Base-by-base conservation (phyloP, 2,888 invertebrate species). In the Odontothrips loti region DNA sequence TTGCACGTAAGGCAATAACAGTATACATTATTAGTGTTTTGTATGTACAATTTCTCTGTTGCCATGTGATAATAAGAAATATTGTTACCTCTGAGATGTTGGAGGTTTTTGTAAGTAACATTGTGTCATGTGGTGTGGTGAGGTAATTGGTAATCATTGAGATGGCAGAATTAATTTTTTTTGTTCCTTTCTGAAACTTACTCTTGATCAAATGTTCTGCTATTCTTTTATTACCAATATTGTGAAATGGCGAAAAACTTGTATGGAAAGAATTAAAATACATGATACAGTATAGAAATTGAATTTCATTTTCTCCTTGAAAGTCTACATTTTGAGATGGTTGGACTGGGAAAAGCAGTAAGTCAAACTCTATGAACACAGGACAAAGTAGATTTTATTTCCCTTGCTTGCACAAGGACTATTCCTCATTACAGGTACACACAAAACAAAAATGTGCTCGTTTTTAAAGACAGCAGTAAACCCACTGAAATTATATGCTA, bases 1-100 rank as follows among this genome's bases (percentile, higher is more conserved):
- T 75, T 75, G 68, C 68, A 75, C 68, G 8, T 12, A 75, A 27
- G 68, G 68, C 68, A 75, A 75, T 75, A 75, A 75, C 23, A 23
- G 68, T 75, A 75, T 75, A 27, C 68, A 27, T 75, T 27, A 11
- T 9, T 75, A 58, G 68, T 27, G 23, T 75, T 75, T 75, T 75
- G 68, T 75, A 75, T 75, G 68, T 75, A 75, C 68, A 27, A 75
- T 75, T 75, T 75, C 68, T 75, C 68, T 75, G 68, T 75, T 75
- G 68, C 68, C 68, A 75, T 75, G 68, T 75, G 68, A 75, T 75
- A 75, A 75, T 75, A 75, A 75, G 68, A 75, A 75, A 75, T 75
- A 27, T 75, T 75, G 68, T 75, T 75, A 75, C 68, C 68, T 75
- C 68, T 75, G 68, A 75, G 68, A 27, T 27, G 68, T 27, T 75